Percentiles rank a stretch among this genome's conserved stretches.
phyloP scores from a whole-genome alignment of 37 sponge, comb jelly and placozoan genomes.

The Beroe forskalii region DNA sequence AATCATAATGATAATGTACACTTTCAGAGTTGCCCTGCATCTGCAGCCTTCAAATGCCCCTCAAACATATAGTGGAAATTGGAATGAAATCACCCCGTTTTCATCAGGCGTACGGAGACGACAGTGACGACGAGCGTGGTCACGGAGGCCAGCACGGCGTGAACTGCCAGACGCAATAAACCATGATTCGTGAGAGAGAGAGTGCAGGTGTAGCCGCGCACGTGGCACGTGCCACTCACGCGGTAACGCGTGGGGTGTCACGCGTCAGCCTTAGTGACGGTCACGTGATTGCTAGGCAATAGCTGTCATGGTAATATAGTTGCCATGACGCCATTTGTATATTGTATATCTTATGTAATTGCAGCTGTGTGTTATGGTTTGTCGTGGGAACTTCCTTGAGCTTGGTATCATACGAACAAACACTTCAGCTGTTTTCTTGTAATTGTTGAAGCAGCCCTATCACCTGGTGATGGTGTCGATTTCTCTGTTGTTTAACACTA shows the following conservation, averaged over 20 bases:
- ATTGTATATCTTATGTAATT: not conserved
- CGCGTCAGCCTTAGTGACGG: not conserved
- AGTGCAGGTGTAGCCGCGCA: not conserved
- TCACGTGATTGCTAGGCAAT: not conserved
- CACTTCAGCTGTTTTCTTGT: not conserved
- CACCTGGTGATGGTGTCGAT: not conserved
- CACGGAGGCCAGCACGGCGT: constrained; percentile 9
- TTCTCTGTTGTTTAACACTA: not conserved
- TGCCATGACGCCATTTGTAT: not conserved
- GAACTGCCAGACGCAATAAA: not conserved
- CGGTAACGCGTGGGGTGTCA: not conserved
- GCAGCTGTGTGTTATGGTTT: not conserved
- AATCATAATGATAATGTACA: too few relatives aligned
- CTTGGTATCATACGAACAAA: not conserved
- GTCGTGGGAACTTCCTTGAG: not conserved
- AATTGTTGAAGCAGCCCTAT: not conserved
- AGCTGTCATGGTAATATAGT: not conserved
- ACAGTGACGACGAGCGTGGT: constrained; percentile 28
- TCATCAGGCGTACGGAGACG: constrained; percentile 28
- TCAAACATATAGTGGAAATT: too few relatives aligned
- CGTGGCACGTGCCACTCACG: not conserved
- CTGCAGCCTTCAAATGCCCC: too few relatives aligned
- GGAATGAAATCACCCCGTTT: too few relatives aligned
- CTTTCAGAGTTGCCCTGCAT: too few relatives aligned
- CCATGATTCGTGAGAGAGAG: not conserved